Conservation (phyloP, 2,113 vertebrate species). For the Riparia riparia region DNA sequence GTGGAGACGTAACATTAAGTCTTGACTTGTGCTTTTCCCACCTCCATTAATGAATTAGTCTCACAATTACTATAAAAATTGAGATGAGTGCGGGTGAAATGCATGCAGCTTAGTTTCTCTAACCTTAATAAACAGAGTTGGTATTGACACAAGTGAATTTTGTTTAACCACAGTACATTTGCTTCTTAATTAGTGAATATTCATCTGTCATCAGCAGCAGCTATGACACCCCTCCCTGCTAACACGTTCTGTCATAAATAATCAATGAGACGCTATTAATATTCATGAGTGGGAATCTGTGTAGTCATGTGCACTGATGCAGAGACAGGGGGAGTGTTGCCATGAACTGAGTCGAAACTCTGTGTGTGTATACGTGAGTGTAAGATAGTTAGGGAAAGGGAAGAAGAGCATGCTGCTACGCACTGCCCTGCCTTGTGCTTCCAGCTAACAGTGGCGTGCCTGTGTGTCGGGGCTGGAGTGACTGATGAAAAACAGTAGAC, state of each 20-base stretch:
- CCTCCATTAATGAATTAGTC: constrained; percentile 49
- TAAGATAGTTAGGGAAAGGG: constrained; percentile 79
- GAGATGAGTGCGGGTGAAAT: constrained; percentile 19
- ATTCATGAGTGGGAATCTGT: constrained; percentile 92
- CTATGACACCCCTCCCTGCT: constrained; percentile 85
- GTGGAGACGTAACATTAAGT: constrained; percentile 40
- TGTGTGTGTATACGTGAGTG: constrained; percentile 78
- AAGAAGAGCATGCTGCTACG: constrained; percentile 84
- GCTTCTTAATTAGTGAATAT: constrained; percentile 89
- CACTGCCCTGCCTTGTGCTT: constrained; percentile 74
- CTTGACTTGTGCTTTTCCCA: constrained; percentile 32
- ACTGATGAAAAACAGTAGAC: constrained; percentile 89
- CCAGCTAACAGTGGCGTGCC: constrained; percentile 78
- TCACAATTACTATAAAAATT: constrained; percentile 63
- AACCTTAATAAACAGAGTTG: constrained; percentile 76
- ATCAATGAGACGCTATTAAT: constrained; percentile 86
- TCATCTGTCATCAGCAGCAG: constrained; percentile 80
- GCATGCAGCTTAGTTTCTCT: constrained; percentile 21
- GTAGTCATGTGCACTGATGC: constrained; percentile 92
- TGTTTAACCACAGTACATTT: constrained; percentile 88
- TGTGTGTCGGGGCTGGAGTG: constrained; percentile 81
- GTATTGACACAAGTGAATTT: constrained; percentile 86
- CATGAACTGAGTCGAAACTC: constrained; percentile 90
- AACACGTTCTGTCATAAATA: constrained; percentile 90
- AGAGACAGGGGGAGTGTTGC: constrained; percentile 91